Evolutionary conservation across 2,888 invertebrate genomes (phyloP).

Genomic region (Lithophane semibrunnea): DNA sequence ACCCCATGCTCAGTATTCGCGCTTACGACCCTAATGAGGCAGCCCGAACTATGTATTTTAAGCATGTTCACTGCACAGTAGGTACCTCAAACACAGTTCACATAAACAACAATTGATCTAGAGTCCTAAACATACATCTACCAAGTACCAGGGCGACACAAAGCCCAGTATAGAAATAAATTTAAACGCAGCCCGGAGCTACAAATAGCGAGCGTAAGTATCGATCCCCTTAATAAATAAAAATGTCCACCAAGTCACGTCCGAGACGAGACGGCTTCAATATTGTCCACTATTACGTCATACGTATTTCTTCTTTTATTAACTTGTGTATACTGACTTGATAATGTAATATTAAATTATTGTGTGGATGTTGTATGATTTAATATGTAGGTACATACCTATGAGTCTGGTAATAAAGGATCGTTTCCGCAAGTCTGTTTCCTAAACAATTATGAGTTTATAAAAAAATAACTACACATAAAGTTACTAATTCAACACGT

Average conservation of each 20-base stretch:
- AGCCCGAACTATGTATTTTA: background rate
- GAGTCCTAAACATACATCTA: background rate
- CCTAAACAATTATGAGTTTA: background rate
- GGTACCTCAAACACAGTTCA: no score
- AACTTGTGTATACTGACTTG: constrained; percentile 18
- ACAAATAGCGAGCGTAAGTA: constrained; percentile 25
- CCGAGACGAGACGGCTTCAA: constrained; percentile 28
- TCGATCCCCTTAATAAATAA: constrained; percentile 49
- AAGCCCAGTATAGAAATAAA: constrained; percentile 24
- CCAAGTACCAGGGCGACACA: background rate
- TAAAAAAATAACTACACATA: background rate
- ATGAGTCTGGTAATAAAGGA: background rate
- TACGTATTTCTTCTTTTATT: constrained; percentile 19
- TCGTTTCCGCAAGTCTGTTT: background rate
- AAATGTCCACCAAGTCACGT: constrained; percentile 35
- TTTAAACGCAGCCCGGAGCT: constrained; percentile 30
- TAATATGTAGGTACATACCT: no score
- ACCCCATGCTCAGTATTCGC: background rate
- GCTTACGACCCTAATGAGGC: background rate
- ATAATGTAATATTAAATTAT: constrained; percentile 5
- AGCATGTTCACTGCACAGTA: background rate
- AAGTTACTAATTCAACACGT: background rate
- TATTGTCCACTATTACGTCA: constrained; percentile 43
- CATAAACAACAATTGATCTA: background rate
- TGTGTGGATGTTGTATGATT: background rate